Conservation (phyloP, 2,888 invertebrate genomes). For the Xestia c-nigrum region DNA sequence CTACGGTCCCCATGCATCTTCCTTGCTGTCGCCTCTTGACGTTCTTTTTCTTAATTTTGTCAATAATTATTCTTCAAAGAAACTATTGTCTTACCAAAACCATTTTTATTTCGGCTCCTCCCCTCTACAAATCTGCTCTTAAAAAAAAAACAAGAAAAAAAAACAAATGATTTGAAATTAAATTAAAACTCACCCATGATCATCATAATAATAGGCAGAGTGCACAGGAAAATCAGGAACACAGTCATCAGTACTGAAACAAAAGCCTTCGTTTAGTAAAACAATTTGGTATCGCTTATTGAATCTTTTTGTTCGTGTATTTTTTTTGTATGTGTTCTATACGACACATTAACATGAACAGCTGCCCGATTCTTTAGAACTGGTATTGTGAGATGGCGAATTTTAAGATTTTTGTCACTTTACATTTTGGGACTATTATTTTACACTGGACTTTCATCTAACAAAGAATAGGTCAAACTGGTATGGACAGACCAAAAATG, state of each 20-base stretch:
- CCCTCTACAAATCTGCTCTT: background rate
- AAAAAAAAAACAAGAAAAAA: background rate
- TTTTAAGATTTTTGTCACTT: background rate
- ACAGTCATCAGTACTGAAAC: conserved; percentile 93
- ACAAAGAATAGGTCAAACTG: background rate
- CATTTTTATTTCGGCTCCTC: background rate
- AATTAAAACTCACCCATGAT: conserved; percentile 92
- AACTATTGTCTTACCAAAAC: background rate
- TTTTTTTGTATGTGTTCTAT: background rate
- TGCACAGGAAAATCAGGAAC: conserved; percentile 92
- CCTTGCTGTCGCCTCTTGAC: background rate
- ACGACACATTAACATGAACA: conserved; percentile 5
- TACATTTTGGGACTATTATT: background rate
- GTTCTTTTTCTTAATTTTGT: too few species aligned
- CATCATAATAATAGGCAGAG: conserved; percentile 94
- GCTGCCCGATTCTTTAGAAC: background rate
- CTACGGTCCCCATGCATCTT: background rate
- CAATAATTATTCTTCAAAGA: background rate
- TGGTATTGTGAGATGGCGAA: background rate
- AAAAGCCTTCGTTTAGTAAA: conserved; percentile 60
- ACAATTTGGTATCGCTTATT: conserved; percentile 36
- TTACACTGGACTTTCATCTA: background rate
- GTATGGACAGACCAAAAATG: too few species aligned
- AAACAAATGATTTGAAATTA: too few species aligned
- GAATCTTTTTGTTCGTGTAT: conserved; percentile 25